phyloP scores from a whole-genome alignment of 2,797 vertebrate species.

The Hoplostethus atlanticus region DNA sequence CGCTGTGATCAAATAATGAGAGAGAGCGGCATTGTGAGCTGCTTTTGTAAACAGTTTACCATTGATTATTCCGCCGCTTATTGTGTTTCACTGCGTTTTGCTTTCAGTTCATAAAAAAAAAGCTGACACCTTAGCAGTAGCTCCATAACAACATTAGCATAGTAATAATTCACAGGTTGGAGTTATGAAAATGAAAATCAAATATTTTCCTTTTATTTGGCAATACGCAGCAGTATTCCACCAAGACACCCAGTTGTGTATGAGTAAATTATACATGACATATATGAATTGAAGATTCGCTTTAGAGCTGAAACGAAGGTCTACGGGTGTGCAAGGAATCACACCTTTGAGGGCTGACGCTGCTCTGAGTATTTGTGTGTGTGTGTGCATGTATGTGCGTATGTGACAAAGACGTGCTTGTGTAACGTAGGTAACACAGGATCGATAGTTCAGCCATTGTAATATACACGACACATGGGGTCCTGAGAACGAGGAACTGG shows the following conservation, averaged over 20 bases:
- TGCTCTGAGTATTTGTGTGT: background rate
- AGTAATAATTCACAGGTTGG: slow-evolving; percentile 59
- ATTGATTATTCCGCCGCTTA: slow-evolving; percentile 65
- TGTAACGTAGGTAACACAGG: slow-evolving; percentile 11
- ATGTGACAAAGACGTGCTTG: slow-evolving; percentile 26
- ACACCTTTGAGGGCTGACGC: background rate
- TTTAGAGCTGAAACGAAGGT: slow-evolving; percentile 33
- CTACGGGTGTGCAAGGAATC: slow-evolving; percentile 14
- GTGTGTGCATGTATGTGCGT: slow-evolving; percentile 6
- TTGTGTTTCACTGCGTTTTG: slow-evolving; percentile 63
- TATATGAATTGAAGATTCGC: slow-evolving; percentile 56
- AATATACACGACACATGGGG: slow-evolving; percentile 28
- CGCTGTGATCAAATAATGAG: slow-evolving; percentile 66
- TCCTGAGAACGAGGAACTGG: slow-evolving; percentile 46
- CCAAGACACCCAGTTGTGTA: slow-evolving; percentile 31
- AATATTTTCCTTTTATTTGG: slow-evolving; percentile 54
- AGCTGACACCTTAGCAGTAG: slow-evolving; percentile 50
- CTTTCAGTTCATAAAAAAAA: slow-evolving; percentile 52
- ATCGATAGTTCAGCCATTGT: slow-evolving; percentile 22
- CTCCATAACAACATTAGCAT: slow-evolving; percentile 64
- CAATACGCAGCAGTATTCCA: slow-evolving; percentile 49
- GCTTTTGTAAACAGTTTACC: slow-evolving; percentile 69
- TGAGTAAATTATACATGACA: slow-evolving; percentile 50
- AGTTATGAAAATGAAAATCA: slow-evolving; percentile 68
- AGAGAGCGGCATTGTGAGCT: slow-evolving; percentile 26